Percentiles rank a stretch among this genome's conserved stretches.
These are phyloP conservation scores for Drosophila albomicans DNA, from an alignment of 1,140 invertebrate species.

Conservation along the genomic window DNA sequence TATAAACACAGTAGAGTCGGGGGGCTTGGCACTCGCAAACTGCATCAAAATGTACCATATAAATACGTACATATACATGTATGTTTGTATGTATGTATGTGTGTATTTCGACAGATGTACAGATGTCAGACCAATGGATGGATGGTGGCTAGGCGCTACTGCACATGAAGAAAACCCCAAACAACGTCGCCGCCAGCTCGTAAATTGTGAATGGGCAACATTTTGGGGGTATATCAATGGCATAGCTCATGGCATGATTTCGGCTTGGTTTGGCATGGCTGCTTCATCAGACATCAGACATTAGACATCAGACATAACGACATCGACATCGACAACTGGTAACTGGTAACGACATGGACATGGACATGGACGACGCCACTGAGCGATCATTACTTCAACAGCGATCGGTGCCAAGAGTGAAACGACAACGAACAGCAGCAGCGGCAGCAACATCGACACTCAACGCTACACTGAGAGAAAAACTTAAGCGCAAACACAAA, in stretches of 20 bases:
- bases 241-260: background rate
- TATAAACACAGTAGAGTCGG: background rate
- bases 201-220: constrained; percentile 43
- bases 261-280: constrained; percentile 6
- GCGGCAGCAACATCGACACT: constrained; percentile 40
- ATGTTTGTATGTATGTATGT: no score
- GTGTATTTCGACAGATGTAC: background rate
- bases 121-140: constrained; percentile 4
- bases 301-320: background rate
- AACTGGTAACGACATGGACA: constrained; percentile 17
- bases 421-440: constrained; percentile 18
- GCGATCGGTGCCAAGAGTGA: constrained; percentile 32
- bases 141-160: constrained; percentile 20
- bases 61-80: no score
- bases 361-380: constrained; percentile 29
- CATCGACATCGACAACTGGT: constrained; percentile 21
- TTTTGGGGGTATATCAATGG: constrained; percentile 36
- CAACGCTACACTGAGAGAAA: constrained; percentile 8
- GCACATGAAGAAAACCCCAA: constrained; percentile 30
- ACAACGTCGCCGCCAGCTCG: constrained; percentile 11
- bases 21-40: background rate
- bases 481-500: background rate
- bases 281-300: constrained; percentile 26
- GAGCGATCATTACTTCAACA: constrained; percentile 38
- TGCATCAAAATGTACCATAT: background rate